phyloP scores from a whole-genome alignment of 92 coral and sea anemone species.

The Anthopleura xanthogrammica region DNA sequence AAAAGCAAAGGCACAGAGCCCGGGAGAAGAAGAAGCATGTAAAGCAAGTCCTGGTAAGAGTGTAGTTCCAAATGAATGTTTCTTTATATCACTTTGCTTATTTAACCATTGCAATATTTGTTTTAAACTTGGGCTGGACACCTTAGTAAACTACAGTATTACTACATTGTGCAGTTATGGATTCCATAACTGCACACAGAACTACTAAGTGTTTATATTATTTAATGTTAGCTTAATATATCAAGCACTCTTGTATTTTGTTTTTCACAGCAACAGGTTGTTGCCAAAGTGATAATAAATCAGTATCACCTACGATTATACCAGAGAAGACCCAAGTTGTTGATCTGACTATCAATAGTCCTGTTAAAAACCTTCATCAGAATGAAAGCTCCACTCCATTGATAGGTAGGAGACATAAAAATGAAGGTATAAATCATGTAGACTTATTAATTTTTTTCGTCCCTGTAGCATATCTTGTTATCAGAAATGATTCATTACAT shows the following conservation, averaged over 20 bases:
- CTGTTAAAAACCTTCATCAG: neutral
- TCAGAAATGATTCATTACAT: too few relatives aligned
- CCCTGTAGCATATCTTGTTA: too few relatives aligned
- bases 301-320: neutral
- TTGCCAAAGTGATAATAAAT: neutral
- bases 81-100: too few relatives aligned
- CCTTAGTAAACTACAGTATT: neutral
- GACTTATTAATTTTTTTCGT: neutral
- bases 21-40: constrained; percentile 10
- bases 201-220: too few relatives aligned
- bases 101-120: neutral
- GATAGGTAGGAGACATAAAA: neutral
- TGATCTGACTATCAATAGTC: neutral
- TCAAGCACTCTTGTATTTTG: too few relatives aligned
- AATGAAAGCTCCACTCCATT: neutral
- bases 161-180: too few relatives aligned
- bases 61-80: neutral
- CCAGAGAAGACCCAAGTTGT: neutral
- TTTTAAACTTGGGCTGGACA: neutral
- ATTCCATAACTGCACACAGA: too few relatives aligned
- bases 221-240: too few relatives aligned
- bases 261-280: neutral
- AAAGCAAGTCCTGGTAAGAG: constrained; percentile 10
- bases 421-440: neutral
- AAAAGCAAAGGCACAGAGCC: constrained; percentile 6